Evolutionary conservation across 2,888 invertebrate genomes (phyloP), one percentile per base, ranked within the genome.

Genomic region (Pristionchus arcanus): DNA sequence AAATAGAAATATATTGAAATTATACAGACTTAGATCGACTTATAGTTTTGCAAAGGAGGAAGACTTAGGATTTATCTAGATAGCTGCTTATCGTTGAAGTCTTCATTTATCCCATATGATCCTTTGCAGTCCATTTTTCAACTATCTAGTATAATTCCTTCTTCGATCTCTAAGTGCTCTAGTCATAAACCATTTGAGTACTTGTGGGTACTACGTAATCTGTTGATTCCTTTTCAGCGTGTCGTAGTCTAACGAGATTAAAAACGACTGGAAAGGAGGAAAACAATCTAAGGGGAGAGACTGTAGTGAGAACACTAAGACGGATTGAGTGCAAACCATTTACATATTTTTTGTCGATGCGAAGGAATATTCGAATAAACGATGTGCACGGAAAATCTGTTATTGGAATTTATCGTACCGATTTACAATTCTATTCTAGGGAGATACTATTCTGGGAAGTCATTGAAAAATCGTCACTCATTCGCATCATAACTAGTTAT

Each of bases 191-290:
- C 34, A 34, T 34, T 71, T 21, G 15, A 13, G 71, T 1, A 16
- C 71, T 71, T 71, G 42, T 49, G 42, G 42, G 42, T 49, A 68
- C 71, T 71, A 71, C 71, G 71, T 28, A 71, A 71, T 71, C 28
- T 71, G 71, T 71, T 71, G 71, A 34, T 34, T 71, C 34, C 71
- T 59, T 49, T 13, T 49, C 42, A 63, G 63, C n/a, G 0, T 66
- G 66, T 66, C 66, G 28, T 28, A 28, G 66, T 25, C n/a, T 66
- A 28, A 66, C 28, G n/a, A 66, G 66, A 66, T 66, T 66, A 66
- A 13, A 66, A 66, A 0, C 11, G 13, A 66, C 19, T 66, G n/a
- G 28, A 21, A 28, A 28, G 28, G 28, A 25, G 28, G n/a, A 66
- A 66, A 66, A 66, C 66, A 66, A 28, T 11, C 19, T 25, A 25